Evolutionary conservation across 1,140 invertebrate genomes (phyloP), one percentile per base, ranked within the genome.

Genomic region (Calliopsis andreniformis): DNA sequence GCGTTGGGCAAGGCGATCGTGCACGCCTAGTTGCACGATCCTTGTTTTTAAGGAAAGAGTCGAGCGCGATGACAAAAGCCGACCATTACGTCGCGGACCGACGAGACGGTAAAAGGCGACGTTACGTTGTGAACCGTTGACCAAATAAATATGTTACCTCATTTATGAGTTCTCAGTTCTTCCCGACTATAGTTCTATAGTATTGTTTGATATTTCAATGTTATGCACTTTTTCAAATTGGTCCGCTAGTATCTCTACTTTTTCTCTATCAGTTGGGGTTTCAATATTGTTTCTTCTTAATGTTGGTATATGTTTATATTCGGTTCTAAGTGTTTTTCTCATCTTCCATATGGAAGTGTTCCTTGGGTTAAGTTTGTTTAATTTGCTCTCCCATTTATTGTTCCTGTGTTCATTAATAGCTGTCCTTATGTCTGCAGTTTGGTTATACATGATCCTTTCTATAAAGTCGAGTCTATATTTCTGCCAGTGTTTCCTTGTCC

Each of bases 141-240:
- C n/a, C n/a, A n/a, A n/a, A n/a, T n/a, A n/a, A n/a, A n/a, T n/a
- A n/a, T n/a, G n/a, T n/a, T n/a, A n/a, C n/a, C n/a, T n/a, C n/a
- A n/a, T n/a, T n/a, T n/a, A n/a, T n/a, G n/a, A n/a, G n/a, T n/a
- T n/a, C n/a, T n/a, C n/a, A n/a, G n/a, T n/a, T n/a, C n/a, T n/a
- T n/a, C n/a, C n/a, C n/a, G n/a, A n/a, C n/a, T n/a, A n/a, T n/a
- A 84, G 86, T 55, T 85, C 76, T 3, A 43, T 3, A 32, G 76
- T 79, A 20, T 82, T 71, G 18, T 83, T 82, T 20, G 12, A 51
- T 0, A 83, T 12, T 18, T 87, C 78, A 3, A 87, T 75, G 16
- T 77, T 73, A 43, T 88, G 80, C 2, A 86, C 82, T n/a, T 79
- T 28, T 76, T 87, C 80, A 55, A 77, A 88, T 12, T 75, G 80